Evolutionary conservation across 2,888 invertebrate species (phyloP), one percentile per base, ranked within the genome.

Genomic region (Helobdella robusta): DNA sequence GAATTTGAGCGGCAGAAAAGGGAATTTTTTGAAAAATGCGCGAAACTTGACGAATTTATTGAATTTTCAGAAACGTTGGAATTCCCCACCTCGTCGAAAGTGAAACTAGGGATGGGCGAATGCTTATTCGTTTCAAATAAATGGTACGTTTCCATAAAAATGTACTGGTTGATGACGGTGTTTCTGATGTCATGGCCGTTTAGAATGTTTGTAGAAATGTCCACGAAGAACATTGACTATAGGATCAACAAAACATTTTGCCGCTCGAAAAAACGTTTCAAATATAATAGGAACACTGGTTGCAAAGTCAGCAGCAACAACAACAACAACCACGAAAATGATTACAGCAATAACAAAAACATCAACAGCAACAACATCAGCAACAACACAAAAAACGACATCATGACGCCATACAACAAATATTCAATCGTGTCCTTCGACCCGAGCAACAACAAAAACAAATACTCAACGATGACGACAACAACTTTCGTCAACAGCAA

Each of bases 121-220:
- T 54, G 25, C 32, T 28, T 54, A 4, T 54, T 54, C 54, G 28
- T 54, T 11, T 54, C 54, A 4, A 25, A 54, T 23, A 20, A 28
- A 6, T 54, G 32, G 62, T 32, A 20, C 25, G 44, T 62, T 46
- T 62, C 62, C 25, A 46, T 30, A 4, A 50, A 30, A 23, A 30
- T 18, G 8, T 62, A 44, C 62, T 62, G 62, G 62, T 34, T 62
- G 3, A 18, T 28, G 5, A 62, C 62, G 30, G 20, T 62, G 6
- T 15, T 62, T 2, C 44, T 62, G 20, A n/a, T 62, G 8, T 62
- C 62, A 15, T 62, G 62, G 62, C 62, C 62, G 4, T 62, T 50
- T n/a, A 44, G 62, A 15, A 28, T 62, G 5, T 30, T 48, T 23
- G 34, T 62, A n/a, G 62, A 62, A 50, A 34, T 44, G 30, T 32